These are phyloP conservation scores for Lapara coniferarum DNA, from an alignment of 2,888 invertebrate species.

Conservation along the genomic window DNA sequence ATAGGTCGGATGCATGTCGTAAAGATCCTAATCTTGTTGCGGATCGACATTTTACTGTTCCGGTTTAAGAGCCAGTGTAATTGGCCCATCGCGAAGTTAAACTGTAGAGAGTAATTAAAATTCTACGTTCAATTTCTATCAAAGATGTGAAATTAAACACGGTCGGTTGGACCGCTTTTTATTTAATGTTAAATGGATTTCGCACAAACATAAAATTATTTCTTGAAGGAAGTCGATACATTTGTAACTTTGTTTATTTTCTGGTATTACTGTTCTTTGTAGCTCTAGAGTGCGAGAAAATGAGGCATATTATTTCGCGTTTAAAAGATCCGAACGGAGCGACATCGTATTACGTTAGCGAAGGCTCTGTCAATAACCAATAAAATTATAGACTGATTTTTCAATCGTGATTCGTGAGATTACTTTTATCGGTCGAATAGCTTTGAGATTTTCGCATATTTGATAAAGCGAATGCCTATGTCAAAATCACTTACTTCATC, in stretches of 20 bases:
- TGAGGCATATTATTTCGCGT: neutral
- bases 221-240: constrained; percentile 12
- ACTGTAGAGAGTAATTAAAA: neutral
- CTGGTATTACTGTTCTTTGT: constrained; percentile 10
- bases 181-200: constrained; percentile 7
- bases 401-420: too few relatives aligned
- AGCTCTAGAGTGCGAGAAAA: neutral
- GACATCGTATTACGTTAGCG: neutral
- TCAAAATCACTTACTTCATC: too few relatives aligned
- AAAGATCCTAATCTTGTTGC: too few relatives aligned
- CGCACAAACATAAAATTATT: neutral
- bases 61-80: too few relatives aligned
- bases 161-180: constrained; percentile 5
- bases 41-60: too few relatives aligned
- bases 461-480: too few relatives aligned
- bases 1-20: too few relatives aligned
- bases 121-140: neutral
- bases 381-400: neutral
- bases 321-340: neutral
- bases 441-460: too few relatives aligned
- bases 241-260: constrained; percentile 5
- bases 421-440: too few relatives aligned
- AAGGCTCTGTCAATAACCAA: neutral
- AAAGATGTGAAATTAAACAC: neutral
- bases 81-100: too few relatives aligned